A percentile compares a stretch with the other conserved stretches of the same genome.
Evolutionary conservation across 2,888 invertebrate species (phyloP).

Genomic region (Andrena marginata): DNA sequence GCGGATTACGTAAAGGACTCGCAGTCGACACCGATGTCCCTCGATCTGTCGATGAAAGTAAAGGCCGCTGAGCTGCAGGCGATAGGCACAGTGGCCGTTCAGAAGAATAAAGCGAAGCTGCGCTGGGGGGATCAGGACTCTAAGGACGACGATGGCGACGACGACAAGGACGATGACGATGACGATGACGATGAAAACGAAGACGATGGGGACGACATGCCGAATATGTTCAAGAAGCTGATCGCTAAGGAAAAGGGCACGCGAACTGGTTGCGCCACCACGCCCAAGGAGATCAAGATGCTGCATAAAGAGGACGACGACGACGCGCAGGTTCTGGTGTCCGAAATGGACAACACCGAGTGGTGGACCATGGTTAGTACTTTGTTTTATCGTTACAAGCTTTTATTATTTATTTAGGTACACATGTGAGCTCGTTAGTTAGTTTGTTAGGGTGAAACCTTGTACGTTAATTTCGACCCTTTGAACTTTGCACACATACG

Average conservation of each 20-base stretch:
- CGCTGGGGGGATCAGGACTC: conserved; percentile 71
- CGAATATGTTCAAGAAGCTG: conserved; percentile 72
- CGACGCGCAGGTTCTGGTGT: conserved; percentile 72
- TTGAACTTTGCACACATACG: too few relatives aligned
- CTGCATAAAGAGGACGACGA: conserved; percentile 73
- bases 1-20: conserved; percentile 67
- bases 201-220: conserved; percentile 60
- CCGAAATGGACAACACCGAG: conserved; percentile 79
- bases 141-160: conserved; percentile 28
- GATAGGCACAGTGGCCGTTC: conserved; percentile 73
- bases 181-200: conserved; percentile 31
- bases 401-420: not conserved
- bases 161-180: conserved; percentile 53
- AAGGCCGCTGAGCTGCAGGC: conserved; percentile 65
- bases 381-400: not conserved
- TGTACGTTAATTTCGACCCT: too few relatives aligned
- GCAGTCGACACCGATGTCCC: conserved; percentile 56
- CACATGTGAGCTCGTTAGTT: too few relatives aligned
- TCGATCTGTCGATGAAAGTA: conserved; percentile 74
- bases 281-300: conserved; percentile 70
- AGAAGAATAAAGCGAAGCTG: conserved; percentile 72
- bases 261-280: conserved; percentile 75
- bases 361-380: conserved; percentile 82
- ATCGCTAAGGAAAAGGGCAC: conserved; percentile 69
- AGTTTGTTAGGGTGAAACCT: too few relatives aligned